phyloP scores from a whole-genome alignment of 2,797 vertebrate species.

The Heterohyrax brucei region DNA sequence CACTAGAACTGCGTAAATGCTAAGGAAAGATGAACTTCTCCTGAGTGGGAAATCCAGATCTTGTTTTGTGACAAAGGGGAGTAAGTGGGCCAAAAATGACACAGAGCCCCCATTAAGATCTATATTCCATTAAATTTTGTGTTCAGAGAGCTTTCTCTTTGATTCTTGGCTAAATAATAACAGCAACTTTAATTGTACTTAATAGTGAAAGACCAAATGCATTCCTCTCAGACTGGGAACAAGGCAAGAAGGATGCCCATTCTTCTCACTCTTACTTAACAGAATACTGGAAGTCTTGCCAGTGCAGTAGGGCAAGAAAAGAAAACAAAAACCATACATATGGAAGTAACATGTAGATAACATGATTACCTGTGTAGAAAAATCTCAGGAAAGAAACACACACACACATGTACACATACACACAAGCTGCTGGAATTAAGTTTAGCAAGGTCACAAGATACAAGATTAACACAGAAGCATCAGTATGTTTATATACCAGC shows the following conservation, averaged over 20 bases:
- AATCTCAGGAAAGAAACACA: background rate
- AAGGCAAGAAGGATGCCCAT: background rate
- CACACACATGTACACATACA: background rate
- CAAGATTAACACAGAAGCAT: background rate
- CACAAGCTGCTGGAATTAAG: background rate
- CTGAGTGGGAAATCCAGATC: background rate
- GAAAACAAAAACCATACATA: background rate
- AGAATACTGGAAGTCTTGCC: background rate
- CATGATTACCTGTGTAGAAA: slow-evolving; percentile 12
- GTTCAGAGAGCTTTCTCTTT: slow-evolving; percentile 39
- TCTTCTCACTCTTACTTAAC: background rate
- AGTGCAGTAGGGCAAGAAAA: slow-evolving; percentile 1
- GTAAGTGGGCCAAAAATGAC: background rate
- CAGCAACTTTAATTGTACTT: background rate
- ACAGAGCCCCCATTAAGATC: background rate
- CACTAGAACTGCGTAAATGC: background rate
- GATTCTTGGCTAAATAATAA: slow-evolving; percentile 14
- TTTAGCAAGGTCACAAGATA: background rate
- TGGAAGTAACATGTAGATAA: background rate
- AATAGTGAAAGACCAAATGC: background rate
- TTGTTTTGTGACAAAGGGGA: background rate
- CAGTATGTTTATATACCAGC: background rate
- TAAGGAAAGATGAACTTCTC: background rate
- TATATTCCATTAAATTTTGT: slow-evolving; percentile 22
- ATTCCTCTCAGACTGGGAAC: background rate